These are phyloP conservation scores for Caenorhabditis imperialis DNA, from an alignment of 2,888 invertebrate genomes.

Conservation along the genomic window DNA sequence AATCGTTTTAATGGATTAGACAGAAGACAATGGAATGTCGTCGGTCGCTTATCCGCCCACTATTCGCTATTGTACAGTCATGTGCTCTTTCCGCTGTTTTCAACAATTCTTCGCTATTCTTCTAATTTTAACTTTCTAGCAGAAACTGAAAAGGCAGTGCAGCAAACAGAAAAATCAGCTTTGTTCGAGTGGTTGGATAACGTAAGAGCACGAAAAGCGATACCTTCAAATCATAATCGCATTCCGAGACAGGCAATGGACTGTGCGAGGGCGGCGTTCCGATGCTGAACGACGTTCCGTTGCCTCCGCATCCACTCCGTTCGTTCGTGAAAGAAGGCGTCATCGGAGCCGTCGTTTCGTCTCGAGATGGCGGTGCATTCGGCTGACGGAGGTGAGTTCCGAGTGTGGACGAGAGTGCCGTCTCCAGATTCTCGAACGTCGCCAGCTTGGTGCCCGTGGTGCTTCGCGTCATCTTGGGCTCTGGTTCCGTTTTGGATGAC, in stretches of 20 bases:
- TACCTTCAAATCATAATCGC: slow-evolving; percentile 61
- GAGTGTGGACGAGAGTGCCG: slow-evolving; percentile 64
- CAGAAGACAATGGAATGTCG: no score
- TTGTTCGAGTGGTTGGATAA: neutral
- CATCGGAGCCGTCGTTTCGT: slow-evolving; percentile 46
- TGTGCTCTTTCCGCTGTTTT: neutral
- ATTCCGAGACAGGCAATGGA: slow-evolving; percentile 60
- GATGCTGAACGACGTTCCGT: slow-evolving; percentile 54
- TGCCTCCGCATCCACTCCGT: slow-evolving; percentile 8
- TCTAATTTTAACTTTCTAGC: neutral
- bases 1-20: no score
- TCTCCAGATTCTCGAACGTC: slow-evolving; percentile 64
- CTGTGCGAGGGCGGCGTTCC: slow-evolving; percentile 62
- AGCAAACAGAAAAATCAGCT: neutral
- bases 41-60: no score
- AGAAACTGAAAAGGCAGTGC: neutral
- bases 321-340: slow-evolving; percentile 21
- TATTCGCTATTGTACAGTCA: neutral
- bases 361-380: slow-evolving; percentile 54
- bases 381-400: slow-evolving; percentile 57
- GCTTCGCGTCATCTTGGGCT: slow-evolving; percentile 37
- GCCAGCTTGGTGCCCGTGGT: slow-evolving; percentile 55
- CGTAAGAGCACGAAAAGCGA: neutral
- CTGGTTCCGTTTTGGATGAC: slow-evolving; percentile 43
- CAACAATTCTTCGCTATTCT: neutral